Conservation (phyloP, 1,140 invertebrate species). For the Amyelois transitella region DNA sequence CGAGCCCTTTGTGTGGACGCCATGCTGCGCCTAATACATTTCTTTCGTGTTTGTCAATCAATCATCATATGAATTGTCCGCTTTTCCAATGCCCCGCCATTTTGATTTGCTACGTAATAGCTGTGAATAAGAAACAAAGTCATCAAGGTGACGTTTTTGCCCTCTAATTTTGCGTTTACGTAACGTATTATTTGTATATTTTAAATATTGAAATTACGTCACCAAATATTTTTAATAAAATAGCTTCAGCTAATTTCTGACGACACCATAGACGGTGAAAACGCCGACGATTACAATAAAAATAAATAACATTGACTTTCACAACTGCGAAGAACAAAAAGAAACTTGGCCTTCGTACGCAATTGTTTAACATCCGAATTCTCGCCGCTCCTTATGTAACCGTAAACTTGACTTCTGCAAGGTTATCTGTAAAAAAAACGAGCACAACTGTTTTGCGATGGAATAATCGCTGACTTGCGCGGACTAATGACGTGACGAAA, state of each 20-base stretch:
- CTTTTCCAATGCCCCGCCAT: neutral
- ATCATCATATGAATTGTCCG: conserved; percentile 12
- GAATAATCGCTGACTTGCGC: neutral
- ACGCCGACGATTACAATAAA: neutral
- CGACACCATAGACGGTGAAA: neutral
- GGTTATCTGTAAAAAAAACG: conserved; percentile 2
- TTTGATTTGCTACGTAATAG: neutral
- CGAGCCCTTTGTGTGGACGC: conserved; percentile 19
- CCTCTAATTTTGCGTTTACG: neutral
- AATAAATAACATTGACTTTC: neutral
- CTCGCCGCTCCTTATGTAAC: neutral
- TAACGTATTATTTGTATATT: neutral
- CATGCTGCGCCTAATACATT: conserved; percentile 39
- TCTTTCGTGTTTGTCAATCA: conserved; percentile 37
- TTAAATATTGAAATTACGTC: too few species aligned
- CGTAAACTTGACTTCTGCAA: neutral
- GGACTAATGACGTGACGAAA: conserved; percentile 14
- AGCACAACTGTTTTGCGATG: neutral
- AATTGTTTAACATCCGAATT: neutral
- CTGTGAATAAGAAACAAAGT: neutral
- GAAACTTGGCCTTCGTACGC: neutral
- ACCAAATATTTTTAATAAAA: neutral
- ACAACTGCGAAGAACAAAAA: neutral
- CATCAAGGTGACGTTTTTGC: neutral
- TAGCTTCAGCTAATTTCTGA: neutral